Evolutionary conservation across 1,140 invertebrate genomes (phyloP), one percentile per base, ranked within the genome.

Genomic region (Drosophila pruinosa): DNA sequence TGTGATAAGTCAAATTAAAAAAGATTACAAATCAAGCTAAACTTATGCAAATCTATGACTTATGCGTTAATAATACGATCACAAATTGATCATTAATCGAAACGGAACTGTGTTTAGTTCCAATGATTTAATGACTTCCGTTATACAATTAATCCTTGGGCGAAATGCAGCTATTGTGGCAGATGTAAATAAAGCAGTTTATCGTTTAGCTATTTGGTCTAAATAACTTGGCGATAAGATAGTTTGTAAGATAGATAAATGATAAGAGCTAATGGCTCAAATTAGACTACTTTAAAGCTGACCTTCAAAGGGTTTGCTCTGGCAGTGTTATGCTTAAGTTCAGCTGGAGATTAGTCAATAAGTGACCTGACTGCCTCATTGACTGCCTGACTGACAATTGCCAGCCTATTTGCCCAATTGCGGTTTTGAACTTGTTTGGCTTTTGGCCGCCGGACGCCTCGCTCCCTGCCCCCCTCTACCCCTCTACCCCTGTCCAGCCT

Each of bases 391-490:
- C 21, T 50, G 59, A 48, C 61, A 45, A 57, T 52, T 39, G 45
- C 45, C 62, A 80, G 67, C 72, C 76, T 64, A 81, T 78, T 89
- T 88, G 82, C 82, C 82, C 82, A 88, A 88, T 88, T 88, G 82
- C 65, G 82, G 82, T 88, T 88, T 88, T 85, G 76, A 85, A 85
- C 80, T 85, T 88, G 82, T 88, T 88, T 75, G 75, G 78, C 70
- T 86, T 88, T 81, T 72, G 74, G 74, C 65, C 67, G 41, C 22
- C 47, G 64, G 26, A 47, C 45, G 53, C 22, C 50, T 43, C 28
- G n/a, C 26, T 21, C n/a, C 28, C 10, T 14, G 8, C 41, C 36
- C 10, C 21, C 38, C 3, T 2, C n/a, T 10, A 19, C 15, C 31
- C 22, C 34, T 22, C 6, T 6, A n/a, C 12, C 7, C 10, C 10